Evolutionary conservation across 2,113 vertebrate species (phyloP).

Genomic region (Rissa tridactyla): DNA sequence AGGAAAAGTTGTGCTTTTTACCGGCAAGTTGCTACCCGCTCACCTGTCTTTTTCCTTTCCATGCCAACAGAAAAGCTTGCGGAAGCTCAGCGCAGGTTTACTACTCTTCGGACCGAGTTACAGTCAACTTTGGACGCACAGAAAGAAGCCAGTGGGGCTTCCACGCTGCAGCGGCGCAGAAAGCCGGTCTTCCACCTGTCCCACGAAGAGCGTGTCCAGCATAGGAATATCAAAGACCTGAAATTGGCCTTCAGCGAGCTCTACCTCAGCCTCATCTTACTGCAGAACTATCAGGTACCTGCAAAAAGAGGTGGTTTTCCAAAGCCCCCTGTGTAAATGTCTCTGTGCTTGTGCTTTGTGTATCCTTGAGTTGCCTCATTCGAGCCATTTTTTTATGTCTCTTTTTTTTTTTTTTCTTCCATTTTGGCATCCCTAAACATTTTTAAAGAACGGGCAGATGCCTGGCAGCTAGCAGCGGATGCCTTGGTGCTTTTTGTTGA

Average conservation of each 20-base stretch:
- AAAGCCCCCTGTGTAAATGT: fast-evolving
- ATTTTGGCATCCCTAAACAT: background rate
- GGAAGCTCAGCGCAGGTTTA: slow-evolving; percentile 92
- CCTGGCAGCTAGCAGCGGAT: background rate
- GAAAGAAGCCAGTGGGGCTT: slow-evolving; percentile 83
- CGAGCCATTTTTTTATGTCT: fast-evolving
- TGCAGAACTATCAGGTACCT: slow-evolving; percentile 97
- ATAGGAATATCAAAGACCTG: slow-evolving; percentile 96
- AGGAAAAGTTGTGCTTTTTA: fast-evolving
- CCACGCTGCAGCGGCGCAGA: slow-evolving; percentile 83
- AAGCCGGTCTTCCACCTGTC: slow-evolving; percentile 94
- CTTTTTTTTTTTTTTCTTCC: background rate
- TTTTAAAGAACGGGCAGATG: background rate
- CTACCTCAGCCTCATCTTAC: slow-evolving; percentile 99
- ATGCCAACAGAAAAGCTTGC: slow-evolving; percentile 89
- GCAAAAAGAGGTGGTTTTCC: background rate
- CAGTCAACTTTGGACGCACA: slow-evolving; percentile 94
- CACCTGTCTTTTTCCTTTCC: background rate
- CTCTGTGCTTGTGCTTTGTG: background rate
- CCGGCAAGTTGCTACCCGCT: background rate
- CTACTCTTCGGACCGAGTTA: slow-evolving; percentile 94
- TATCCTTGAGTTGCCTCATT: background rate
- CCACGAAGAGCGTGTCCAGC: slow-evolving; percentile 93
- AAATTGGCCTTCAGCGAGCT: slow-evolving; percentile 99
- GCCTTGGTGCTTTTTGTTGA: background rate